Evolutionary conservation across 2,888 invertebrate genomes (phyloP).

Genomic region (Tolmerus cingulatus): DNA sequence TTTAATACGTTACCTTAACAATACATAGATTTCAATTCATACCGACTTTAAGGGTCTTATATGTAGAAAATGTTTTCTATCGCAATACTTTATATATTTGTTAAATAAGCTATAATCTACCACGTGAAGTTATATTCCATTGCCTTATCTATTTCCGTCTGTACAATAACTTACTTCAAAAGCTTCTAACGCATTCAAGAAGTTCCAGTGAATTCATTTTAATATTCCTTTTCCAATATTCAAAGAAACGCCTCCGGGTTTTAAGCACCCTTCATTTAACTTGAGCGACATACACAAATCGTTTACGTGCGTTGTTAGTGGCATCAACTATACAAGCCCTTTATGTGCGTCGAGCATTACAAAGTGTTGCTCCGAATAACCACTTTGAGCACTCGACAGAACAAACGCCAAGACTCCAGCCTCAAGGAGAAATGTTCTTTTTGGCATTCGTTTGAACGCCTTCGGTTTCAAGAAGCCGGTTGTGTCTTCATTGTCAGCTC

Average conservation of each 20-base stretch:
- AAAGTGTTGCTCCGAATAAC: background rate
- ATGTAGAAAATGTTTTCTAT: too few species aligned
- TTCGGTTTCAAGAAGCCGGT: background rate
- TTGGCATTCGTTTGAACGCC: background rate
- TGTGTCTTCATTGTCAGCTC: background rate
- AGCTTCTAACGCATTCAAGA: too few species aligned
- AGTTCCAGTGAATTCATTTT: background rate
- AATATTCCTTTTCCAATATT: background rate
- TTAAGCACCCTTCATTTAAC: background rate
- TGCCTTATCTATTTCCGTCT: background rate
- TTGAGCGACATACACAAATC: background rate
- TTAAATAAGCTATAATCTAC: too few species aligned
- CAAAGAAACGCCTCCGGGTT: background rate
- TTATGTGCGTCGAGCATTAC: background rate
- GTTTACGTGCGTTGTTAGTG: background rate
- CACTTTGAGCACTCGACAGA: background rate
- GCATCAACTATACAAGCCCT: background rate
- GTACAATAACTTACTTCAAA: background rate
- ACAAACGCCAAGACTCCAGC: background rate
- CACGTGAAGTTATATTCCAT: background rate
- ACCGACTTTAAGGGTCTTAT: too few species aligned
- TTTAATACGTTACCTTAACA: too few species aligned
- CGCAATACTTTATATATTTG: too few species aligned
- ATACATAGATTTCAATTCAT: too few species aligned
- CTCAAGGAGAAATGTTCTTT: background rate